Evolutionary conservation across 1,140 invertebrate genomes (phyloP).

Genomic region (Orussus abietinus): DNA sequence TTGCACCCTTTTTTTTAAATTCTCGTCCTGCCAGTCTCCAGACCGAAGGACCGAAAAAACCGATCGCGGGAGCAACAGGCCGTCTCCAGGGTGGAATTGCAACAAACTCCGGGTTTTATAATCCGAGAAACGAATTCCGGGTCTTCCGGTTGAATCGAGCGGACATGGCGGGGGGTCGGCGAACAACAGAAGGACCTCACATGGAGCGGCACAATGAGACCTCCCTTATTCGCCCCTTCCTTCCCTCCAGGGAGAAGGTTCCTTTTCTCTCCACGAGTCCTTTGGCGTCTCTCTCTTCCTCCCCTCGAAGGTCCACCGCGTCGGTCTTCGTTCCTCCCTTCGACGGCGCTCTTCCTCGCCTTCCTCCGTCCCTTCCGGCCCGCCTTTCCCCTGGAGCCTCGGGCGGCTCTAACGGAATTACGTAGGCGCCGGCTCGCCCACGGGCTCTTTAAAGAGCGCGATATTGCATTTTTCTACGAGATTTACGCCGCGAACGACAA

Average conservation of each 20-base stretch:
- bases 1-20: too few species aligned
- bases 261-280: conserved; percentile 12
- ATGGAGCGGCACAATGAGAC: conserved; percentile 35
- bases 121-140: conserved; percentile 34
- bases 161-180: conserved; percentile 32
- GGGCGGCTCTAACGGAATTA: conserved; percentile 25
- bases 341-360: conserved; percentile 8
- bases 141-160: conserved; percentile 25
- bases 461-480: conserved; percentile 20
- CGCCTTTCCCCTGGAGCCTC: conserved; percentile 5
- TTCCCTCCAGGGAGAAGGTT: too few species aligned
- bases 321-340: conserved; percentile 14
- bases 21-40: too few species aligned
- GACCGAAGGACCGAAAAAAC: too few species aligned
- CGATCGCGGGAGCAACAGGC: too few species aligned
- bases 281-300: conserved; percentile 12
- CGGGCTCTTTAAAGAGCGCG: conserved; percentile 5
- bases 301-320: conserved; percentile 15
- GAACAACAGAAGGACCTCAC: conserved; percentile 30
- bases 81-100: background rate
- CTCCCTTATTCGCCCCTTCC: conserved; percentile 8
- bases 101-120: conserved; percentile 21
- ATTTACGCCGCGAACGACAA: conserved; percentile 32
- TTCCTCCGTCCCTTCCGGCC: background rate
- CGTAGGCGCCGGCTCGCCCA: conserved; percentile 21